Evolutionary conservation across 2,797 vertebrate species (phyloP), one percentile per base, ranked within the genome.

Genomic region (Xenops minutus): DNA sequence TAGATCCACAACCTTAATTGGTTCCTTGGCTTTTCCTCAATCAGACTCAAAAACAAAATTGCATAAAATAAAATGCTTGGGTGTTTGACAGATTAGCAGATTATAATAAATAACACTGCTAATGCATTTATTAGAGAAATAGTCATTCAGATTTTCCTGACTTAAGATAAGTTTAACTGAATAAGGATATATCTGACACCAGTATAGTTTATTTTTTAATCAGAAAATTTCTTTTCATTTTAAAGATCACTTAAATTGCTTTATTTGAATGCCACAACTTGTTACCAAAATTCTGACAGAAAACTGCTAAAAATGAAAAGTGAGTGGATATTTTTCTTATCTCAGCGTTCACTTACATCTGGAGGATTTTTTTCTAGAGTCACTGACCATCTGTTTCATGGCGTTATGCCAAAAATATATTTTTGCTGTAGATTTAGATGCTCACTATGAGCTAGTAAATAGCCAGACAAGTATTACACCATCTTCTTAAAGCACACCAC

Each of bases 331-430:
- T 71, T 93, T 92, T 83, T 94, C 43, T 24, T 85, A 12, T 83
- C 32, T 95, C 49, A 59, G 0, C 84, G 63, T 88, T 74, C 66
- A 56, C 62, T 75, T 85, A 5, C 26, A 61, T 86, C 36, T 89
- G 52, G 72, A 94, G 93, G 71, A 52, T 76, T 66, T 94, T 96
- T 89, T 23, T 73, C 48, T 95, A 61, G 63, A 95, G 68, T 55
- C 7, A 2, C 56, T 93, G 75, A 71, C 88, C 91, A 92, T 96
- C 88, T 97, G 96, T 76, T 96, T 84, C 43, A 21, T 80, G 59
- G 66, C 79, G 6, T 75, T 68, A 34, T 27, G 85, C 95, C 91
- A 95, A 85, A 94, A 88, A 34, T 55, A 10, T 12, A 32, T 89
- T 95, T 90, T 74, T 29, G 30, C 29, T 91, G 61, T 73, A 72